These are phyloP conservation scores for Percina caprodes DNA, from an alignment of 2,113 vertebrate species.

Conservation along the genomic window DNA sequence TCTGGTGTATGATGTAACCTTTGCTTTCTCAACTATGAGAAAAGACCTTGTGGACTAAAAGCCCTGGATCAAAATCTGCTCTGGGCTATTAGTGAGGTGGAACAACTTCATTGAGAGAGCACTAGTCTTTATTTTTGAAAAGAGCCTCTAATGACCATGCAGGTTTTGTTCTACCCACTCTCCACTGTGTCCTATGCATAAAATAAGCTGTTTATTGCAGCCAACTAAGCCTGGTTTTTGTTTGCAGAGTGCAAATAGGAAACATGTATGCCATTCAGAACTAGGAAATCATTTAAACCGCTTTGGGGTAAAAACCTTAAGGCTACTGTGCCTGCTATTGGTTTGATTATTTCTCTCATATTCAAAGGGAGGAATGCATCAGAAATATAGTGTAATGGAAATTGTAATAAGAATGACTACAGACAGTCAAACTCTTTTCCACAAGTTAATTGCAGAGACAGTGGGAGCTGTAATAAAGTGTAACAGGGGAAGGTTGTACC, in stretches of 20 bases:
- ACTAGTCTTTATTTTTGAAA: slow-evolving; percentile 42
- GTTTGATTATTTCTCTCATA: background rate
- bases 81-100: background rate
- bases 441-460: slow-evolving; percentile 20
- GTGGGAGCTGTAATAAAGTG: slow-evolving; percentile 13
- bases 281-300: slow-evolving; percentile 30
- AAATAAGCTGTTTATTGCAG: slow-evolving; percentile 39
- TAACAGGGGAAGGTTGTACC: background rate
- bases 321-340: slow-evolving; percentile 19
- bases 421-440: background rate
- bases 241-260: slow-evolving; percentile 32
- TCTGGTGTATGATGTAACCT: slow-evolving; percentile 56
- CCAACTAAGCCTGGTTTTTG: slow-evolving; percentile 43
- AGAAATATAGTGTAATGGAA: slow-evolving; percentile 5
- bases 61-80: slow-evolving; percentile 17
- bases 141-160: slow-evolving; percentile 48
- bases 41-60: slow-evolving; percentile 31
- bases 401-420: slow-evolving; percentile 14
- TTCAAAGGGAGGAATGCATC: slow-evolving; percentile 6
- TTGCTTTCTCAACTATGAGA: slow-evolving; percentile 37
- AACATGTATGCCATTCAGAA: slow-evolving; percentile 54
- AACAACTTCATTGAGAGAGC: slow-evolving; percentile 51
- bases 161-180: slow-evolving; percentile 56
- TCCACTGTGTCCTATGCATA: slow-evolving; percentile 38
- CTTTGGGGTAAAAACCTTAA: slow-evolving; percentile 51